Percentiles rank a stretch among this genome's conserved stretches.
Evolutionary conservation across 2,797 vertebrate genomes (phyloP).

Genomic region (Selene dorsalis): DNA sequence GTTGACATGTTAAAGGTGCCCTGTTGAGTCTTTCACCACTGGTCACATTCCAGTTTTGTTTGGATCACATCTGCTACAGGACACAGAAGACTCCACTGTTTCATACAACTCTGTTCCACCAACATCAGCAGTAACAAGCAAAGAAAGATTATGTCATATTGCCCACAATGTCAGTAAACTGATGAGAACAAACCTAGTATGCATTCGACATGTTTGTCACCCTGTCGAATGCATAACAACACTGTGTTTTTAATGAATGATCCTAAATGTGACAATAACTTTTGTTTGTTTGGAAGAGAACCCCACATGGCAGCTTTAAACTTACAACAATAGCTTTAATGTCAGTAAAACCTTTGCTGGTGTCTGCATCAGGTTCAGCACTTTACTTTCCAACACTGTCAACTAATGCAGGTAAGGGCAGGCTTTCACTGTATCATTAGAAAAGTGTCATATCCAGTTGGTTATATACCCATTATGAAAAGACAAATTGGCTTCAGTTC

Average conservation of each 20-base stretch:
- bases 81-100: not conserved
- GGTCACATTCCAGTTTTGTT: not conserved
- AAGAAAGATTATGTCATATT: not conserved
- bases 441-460: not conserved
- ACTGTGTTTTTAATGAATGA: no score
- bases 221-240: no score
- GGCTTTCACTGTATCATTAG: not conserved
- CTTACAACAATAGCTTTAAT: not conserved
- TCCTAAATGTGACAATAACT: not conserved
- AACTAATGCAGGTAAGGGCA: not conserved
- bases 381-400: not conserved
- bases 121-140: not conserved
- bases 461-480: not conserved
- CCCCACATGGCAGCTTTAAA: not conserved
- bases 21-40: not conserved
- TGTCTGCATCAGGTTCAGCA: not conserved
- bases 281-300: not conserved
- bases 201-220: not conserved
- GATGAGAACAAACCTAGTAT: not conserved
- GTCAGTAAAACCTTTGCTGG: not conserved
- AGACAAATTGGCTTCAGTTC: no score
- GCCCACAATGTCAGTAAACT: not conserved
- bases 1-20: not conserved
- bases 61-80: not conserved
- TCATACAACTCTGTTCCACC: not conserved